These are phyloP conservation scores for Mastigias papua DNA, from an alignment of 30 jellyfish, hydroid and myxozoan genomes.

Conservation along the genomic window DNA sequence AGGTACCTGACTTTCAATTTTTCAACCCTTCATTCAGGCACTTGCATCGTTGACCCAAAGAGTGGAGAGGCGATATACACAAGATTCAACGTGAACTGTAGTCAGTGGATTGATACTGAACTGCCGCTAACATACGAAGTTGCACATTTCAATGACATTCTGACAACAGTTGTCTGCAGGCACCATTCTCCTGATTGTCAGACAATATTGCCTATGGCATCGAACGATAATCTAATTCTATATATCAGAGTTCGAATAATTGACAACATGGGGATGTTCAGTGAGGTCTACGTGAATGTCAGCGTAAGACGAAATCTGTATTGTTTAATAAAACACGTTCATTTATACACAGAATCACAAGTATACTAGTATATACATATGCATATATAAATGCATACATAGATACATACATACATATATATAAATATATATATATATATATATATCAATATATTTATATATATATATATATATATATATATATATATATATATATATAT, in stretches of 20 bases:
- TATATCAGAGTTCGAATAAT: slow-evolving; percentile 12
- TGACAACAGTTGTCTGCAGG: slow-evolving; percentile 69
- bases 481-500: too few relatives aligned
- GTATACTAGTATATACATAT: too few relatives aligned
- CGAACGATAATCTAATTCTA: slow-evolving; percentile 6
- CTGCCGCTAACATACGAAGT: slow-evolving; percentile 54
- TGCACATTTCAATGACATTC: slow-evolving; percentile 30
- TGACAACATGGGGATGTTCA: slow-evolving; percentile 47
- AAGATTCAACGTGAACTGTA: slow-evolving; percentile 7
- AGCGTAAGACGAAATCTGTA: slow-evolving; percentile 1
- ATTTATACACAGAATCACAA: too few relatives aligned
- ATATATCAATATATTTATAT: too few relatives aligned
- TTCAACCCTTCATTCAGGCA: too few relatives aligned
- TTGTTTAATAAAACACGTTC: too few relatives aligned
- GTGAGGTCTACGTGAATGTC: slow-evolving; percentile 26
- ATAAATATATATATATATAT: too few relatives aligned
- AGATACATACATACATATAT: too few relatives aligned
- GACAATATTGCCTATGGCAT: slow-evolving; percentile 41
- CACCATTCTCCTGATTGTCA: slow-evolving; percentile 13
- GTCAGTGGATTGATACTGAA: slow-evolving; percentile 49
- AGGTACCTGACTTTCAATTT: too few relatives aligned
- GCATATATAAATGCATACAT: too few relatives aligned
- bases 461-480: too few relatives aligned
- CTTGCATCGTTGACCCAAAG: slow-evolving; percentile 39
- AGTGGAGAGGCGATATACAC: slow-evolving; percentile 5